Conservation (phyloP, 2,797 vertebrate genomes). For the Sarcoramphus papa region DNA sequence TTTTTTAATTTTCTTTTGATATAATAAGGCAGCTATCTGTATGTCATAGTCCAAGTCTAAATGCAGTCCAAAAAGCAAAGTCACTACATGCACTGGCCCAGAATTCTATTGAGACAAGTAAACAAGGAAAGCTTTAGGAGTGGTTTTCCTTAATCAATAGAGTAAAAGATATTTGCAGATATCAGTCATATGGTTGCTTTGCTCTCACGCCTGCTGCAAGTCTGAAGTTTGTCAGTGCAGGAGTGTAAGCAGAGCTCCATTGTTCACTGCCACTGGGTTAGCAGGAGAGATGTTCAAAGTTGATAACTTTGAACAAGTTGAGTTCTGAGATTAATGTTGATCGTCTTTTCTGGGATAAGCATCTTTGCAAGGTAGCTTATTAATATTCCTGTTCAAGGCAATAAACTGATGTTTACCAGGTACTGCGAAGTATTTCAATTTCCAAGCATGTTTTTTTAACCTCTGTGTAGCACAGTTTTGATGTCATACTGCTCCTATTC, state of each 20-base stretch:
- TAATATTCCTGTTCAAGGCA: background rate
- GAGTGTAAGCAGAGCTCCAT: background rate
- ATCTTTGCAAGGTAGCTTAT: background rate
- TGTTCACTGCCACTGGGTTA: background rate
- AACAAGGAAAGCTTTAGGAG: background rate
- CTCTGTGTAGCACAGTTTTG: background rate
- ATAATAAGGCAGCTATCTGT: background rate
- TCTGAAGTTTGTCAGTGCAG: background rate
- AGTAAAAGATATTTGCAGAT: background rate
- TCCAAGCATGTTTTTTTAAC: background rate
- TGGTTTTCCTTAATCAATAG: background rate
- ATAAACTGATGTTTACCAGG: background rate
- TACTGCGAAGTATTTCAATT: background rate
- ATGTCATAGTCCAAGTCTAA: background rate
- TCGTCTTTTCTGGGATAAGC: background rate
- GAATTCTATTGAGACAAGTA: background rate
- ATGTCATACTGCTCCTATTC: background rate
- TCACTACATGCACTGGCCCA: background rate
- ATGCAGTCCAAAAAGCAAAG: background rate
- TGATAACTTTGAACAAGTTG: background rate
- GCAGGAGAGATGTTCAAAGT: background rate
- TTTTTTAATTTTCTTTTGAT: background rate
- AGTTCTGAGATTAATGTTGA: background rate
- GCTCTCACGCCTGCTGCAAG: background rate
- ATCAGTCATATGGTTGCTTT: background rate